Evolutionary conservation across 2,797 vertebrate genomes (phyloP), one percentile per base, ranked within the genome.

Genomic region (Micrastur ruficollis): DNA sequence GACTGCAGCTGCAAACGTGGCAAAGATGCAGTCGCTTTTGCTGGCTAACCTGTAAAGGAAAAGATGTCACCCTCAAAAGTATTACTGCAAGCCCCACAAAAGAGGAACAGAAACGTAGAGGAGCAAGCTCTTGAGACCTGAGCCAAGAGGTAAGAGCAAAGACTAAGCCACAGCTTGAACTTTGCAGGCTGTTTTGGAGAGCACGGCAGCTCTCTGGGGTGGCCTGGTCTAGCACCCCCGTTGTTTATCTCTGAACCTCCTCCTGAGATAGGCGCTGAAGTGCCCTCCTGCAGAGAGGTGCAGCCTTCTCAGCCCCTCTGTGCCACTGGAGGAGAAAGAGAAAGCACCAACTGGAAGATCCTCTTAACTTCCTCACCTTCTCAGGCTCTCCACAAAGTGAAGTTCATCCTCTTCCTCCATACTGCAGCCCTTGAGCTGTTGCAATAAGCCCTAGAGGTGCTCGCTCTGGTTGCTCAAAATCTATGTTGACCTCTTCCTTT

Each of bases 141-240:
- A n/a, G 34, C 36, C 36, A 40, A 56, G 58, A 29, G 52, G 47
- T 50, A 55, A 18, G 68, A 65, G 53, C 12, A 29, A 73, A 82
- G 53, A 32, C 34, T 9, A 25, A 83, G 40, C 23, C 50, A 15
- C 0, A 0, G 34, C 40, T 59, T 65, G 56, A 50, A 47, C 46
- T 59, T 65, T 10, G 46, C 8, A 23, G 67, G 44, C 36, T 72
- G 32, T 46, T 68, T 40, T 38, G 68, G 81, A 71, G 70, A 74
- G 11, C 21, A 6, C 1, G 3, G 13, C 1, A 2, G n/a, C 23
- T 61, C 36, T n/a, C 23, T 50, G 29, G 26, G 25, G 19, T 49
- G 46, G 32, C 22, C n/a, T 65, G 68, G 5, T 49, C 32, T 49
- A 8, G n/a, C 31, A 40, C 21, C 21, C 20, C 2, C 1, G 0